Base-by-base conservation (phyloP, 2,797 vertebrate genomes). In the Pteronotus mesoamericanus region DNA sequence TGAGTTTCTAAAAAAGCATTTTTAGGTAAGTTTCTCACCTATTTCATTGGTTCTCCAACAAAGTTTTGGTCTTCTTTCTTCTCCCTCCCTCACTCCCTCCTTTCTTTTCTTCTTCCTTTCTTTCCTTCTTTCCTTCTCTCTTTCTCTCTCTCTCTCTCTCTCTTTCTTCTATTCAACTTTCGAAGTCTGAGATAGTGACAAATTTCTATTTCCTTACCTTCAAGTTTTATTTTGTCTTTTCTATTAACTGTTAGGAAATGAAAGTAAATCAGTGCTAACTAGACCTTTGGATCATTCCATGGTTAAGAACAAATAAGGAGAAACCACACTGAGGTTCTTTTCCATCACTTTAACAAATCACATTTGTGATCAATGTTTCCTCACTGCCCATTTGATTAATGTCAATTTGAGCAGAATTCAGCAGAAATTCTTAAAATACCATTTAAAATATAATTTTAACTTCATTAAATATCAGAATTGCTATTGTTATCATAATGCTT, bases 151-250 rank as follows among this genome's bases (percentile, higher is more conserved):
- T 6, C 18, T n/a, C 11, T 10, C 12, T 71, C 19, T 0, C 10
- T 19, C 5, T 29, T 39, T 42, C 24, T 79, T 22, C 3, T 39
- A 88, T 53, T 74, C 44, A n/a, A 95, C 10, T 32, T 94, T 44
- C 64, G 7, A 88, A 88, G 64, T 80, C 24, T 93, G 51, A 77
- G 2, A 59, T n/a, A 71, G 7, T 71, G 29, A 87, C 24, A 91
- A 46, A 44, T 11, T 44, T 44, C n/a, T 79, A n/a, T 78, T 71
- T 78, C 69, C 1, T 44, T 42, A 46, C 5, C 32, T 9, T 86
- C 59, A 87, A 83, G 18, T 68, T 85, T 80, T 68, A 74, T 77
- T 71, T 71, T 39, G 39, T 48, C 46, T 94, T 95, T 15, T 87
- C 22, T 12, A 66, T 3, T 86, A 51, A 89, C 10, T 82, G 1